Evolutionary conservation across 2,797 vertebrate genomes (phyloP), one percentile per base, ranked within the genome.

Genomic region (Myotis vivesi): DNA sequence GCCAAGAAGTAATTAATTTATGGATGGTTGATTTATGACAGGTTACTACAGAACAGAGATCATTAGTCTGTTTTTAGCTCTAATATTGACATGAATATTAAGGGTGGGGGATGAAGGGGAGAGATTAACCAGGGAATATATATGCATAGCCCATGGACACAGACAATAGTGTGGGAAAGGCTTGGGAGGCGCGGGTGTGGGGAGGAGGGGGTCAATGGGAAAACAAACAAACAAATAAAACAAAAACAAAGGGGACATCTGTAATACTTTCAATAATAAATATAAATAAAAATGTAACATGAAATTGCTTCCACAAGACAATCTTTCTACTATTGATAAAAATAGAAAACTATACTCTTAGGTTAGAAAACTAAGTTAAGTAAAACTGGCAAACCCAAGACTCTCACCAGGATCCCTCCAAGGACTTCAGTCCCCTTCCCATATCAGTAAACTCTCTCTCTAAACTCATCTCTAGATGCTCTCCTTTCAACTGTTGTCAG

Each of bases 301-400:
- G 51, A 91, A 91, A 81, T 55, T 76, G 38, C 1, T 75, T 92
- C 19, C 15, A 79, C 13, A 69, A 86, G 81, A 85, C 25, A 62
- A 75, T 91, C 41, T 85, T 80, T 93, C 30, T 91, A 84, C 17
- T 91, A 51, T 33, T 81, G 44, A 55, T 69, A 44, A 68, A 92
- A 87, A 87, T 25, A 75, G 76, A 91, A 90, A 80, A 36, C 28
- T 62, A 19, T 36, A 83, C 64, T 92, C 66, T 76, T 75, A 51
- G 28, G 8, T 64, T 93, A 87, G 51, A 93, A 93, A 95, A 49
- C 13, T 75, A 93, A 64, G 28, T 73, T 55, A 72, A 68, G 5
- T 91, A 51, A 81, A 82, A 81, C n/a, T 59, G 72, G 76, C 28
- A 66, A 95, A 25, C 8, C 11, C n/a, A 11, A 41, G 23, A 72